Evolutionary conservation across 2,113 vertebrate species (phyloP), one percentile per base, ranked within the genome.

Genomic region (Cygnus atratus): DNA sequence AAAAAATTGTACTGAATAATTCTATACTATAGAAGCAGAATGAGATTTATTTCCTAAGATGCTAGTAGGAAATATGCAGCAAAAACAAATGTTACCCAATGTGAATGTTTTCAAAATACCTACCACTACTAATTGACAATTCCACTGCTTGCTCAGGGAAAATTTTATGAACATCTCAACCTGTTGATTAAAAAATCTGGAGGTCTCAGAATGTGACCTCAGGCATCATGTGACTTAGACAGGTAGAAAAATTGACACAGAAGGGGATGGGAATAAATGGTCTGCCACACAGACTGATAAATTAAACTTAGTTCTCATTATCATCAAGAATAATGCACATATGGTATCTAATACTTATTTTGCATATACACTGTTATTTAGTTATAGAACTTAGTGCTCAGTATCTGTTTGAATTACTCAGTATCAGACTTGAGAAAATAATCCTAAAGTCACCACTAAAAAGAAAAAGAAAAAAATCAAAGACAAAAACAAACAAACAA

Each of bases 111-210:
- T 84, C 73, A 46, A 77, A 91, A 81, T 67, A 89, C 52, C 70
- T 84, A 73, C 89, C 87, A 91, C 21, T 25, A 46, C 46, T 81
- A 94, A 95, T 78, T 92, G 93, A 61, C 28, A 84, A 78, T 87
- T 91, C 58, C 2, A 28, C 37, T 89, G 73, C 81, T 91, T 89
- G 57, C n/a, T 92, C 25, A 37, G 77, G 65, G 57, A 95, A 92
- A 94, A 55, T 59, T 84, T 44, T 63, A 67, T 37, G 13, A 81
- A 28, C 46, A 78, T 33, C 52, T 87, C 61, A 81, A 86, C 87
- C 25, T 84, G 75, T 74, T 72, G 82, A 68, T 93, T 80, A 90
- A 70, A 68, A 80, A 85, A 73, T 65, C 75, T 67, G 46, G 7
- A 13, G 13, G 10, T 62, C n/a, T 74, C 78, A 17, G 28, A 71